Evolutionary conservation across 2,888 invertebrate genomes (phyloP).

Genomic region (Dasysyrphus albostriatus): DNA sequence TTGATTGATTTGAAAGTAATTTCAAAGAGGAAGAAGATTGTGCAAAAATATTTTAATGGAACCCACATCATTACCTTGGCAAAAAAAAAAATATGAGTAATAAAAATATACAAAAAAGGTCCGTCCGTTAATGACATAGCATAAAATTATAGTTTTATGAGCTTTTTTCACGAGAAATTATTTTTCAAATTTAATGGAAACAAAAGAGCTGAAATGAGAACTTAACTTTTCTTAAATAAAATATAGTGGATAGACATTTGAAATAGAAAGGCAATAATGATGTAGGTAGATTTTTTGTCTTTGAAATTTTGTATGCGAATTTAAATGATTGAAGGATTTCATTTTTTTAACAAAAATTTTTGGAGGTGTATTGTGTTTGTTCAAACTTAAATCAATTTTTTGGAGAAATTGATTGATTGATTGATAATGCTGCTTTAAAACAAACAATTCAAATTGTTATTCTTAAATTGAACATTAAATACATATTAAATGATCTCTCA

Average conservation of each 20-base stretch:
- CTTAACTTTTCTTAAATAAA: conserved; percentile 2
- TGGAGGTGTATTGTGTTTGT: too few species aligned
- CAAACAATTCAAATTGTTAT: too few species aligned
- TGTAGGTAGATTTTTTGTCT: not conserved
- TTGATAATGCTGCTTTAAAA: too few species aligned
- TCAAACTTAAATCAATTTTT: too few species aligned
- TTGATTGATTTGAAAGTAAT: conserved; percentile 60
- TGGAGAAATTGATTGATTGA: too few species aligned
- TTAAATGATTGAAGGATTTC: not conserved
- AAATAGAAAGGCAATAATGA: conserved; percentile 17
- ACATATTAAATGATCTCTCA: too few species aligned
- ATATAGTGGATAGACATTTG: conserved; percentile 11
- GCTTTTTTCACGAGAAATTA: too few species aligned
- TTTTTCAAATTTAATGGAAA: conserved; percentile 6
- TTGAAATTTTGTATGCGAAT: not conserved
- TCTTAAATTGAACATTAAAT: too few species aligned
- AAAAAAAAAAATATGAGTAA: not conserved
- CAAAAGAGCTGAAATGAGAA: conserved; percentile 28
- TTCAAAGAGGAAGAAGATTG: conserved; percentile 40
- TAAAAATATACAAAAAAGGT: conserved; percentile 20
- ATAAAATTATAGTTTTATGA: not conserved
- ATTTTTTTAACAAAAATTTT: not conserved
- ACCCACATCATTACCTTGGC: conserved; percentile 11
- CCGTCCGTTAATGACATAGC: conserved; percentile 1
- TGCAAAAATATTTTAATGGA: conserved; percentile 42